These are phyloP conservation scores for Garra rufa DNA, from an alignment of 2,113 vertebrate genomes.

Conservation along the genomic window DNA sequence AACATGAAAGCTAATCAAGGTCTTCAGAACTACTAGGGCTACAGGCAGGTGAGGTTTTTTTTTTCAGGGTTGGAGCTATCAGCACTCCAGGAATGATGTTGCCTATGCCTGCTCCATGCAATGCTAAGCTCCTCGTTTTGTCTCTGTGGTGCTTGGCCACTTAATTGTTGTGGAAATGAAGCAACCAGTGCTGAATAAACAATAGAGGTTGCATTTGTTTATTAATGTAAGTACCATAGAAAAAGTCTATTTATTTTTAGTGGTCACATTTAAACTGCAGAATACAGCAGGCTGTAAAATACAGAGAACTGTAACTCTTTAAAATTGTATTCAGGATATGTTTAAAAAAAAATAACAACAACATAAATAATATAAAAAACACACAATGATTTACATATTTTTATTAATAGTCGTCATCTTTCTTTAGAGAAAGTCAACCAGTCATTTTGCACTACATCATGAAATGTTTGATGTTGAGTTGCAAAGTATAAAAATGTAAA, in stretches of 20 bases:
- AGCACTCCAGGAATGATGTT: no score
- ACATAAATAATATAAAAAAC: conserved; percentile 2
- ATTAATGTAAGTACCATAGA: conserved; percentile 18
- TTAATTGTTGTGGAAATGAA: no score
- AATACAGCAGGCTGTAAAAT: background rate
- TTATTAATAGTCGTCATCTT: conserved; percentile 12
- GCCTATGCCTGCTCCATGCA: no score
- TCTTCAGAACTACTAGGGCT: no score
- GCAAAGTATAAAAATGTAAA: conserved; percentile 16
- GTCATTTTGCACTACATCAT: conserved; percentile 5
- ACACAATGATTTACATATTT: background rate
- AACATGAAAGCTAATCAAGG: no score
- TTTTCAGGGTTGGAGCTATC: no score
- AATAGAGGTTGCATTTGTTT: conserved; percentile 12
- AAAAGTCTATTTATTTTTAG: conserved; percentile 17
- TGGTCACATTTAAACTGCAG: conserved; percentile 6
- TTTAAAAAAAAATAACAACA: background rate
- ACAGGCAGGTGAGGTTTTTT: no score
- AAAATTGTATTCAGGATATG: background rate
- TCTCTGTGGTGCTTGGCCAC: no score
- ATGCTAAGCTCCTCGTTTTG: no score
- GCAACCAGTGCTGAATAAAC: background rate
- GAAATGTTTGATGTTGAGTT: background rate
- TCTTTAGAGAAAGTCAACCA: conserved; percentile 5
- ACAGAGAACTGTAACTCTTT: background rate